These are phyloP conservation scores for Odontomachus brunneus DNA, from an alignment of 1,140 invertebrate genomes.

Conservation along the genomic window DNA sequence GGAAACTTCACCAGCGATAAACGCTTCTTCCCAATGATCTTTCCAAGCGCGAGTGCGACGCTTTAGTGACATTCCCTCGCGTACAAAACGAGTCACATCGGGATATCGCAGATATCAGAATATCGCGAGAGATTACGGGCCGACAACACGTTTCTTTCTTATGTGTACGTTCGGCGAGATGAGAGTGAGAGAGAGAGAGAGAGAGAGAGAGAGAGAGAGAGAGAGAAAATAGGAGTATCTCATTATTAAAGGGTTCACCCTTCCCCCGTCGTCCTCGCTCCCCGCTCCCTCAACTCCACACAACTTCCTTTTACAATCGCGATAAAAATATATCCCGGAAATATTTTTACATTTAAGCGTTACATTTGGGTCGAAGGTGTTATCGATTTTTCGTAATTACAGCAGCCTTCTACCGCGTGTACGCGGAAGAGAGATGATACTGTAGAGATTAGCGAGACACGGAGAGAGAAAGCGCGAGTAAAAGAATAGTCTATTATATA, in stretches of 20 bases:
- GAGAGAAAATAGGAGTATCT: not conserved
- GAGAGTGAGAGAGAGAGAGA: not conserved
- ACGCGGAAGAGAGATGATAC: constrained; percentile 58
- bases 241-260: constrained; percentile 23
- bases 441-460: constrained; percentile 44
- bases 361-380: constrained; percentile 60
- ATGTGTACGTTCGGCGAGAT: constrained; percentile 8
- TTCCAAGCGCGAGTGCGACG: not conserved
- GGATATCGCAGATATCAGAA: constrained; percentile 33
- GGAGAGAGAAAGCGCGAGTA: constrained; percentile 48
- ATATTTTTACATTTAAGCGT: constrained; percentile 68
- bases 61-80: constrained; percentile 31
- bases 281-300: not conserved
- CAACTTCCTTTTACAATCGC: constrained; percentile 47
- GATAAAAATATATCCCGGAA: constrained; percentile 47
- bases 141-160: constrained; percentile 39
- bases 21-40: not conserved
- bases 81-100: constrained; percentile 25
- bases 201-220: constrained; percentile 4
- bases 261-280: not conserved
- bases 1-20: not conserved
- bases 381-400: constrained; percentile 68
- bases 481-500: constrained; percentile 59
- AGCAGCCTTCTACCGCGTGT: constrained; percentile 67
- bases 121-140: constrained; percentile 3